Base-by-base conservation (phyloP, 2,888 invertebrate species). In the Chydorus sphaericus region DNA sequence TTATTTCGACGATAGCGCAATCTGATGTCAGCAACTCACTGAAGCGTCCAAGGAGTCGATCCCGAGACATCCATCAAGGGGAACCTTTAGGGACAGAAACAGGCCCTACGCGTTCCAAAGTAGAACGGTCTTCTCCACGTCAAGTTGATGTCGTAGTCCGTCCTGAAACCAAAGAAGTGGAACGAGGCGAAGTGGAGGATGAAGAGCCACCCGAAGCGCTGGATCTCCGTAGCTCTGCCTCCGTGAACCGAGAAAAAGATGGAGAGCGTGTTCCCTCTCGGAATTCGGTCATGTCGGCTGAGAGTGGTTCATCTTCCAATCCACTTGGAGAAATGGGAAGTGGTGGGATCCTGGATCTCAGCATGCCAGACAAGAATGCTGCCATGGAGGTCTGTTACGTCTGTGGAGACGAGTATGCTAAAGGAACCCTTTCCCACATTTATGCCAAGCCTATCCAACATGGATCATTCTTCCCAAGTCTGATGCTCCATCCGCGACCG, bases 281-380 rank as follows among this genome's bases (percentile, higher is more conserved):
- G 16, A 56, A 56, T 20, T 59, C 59, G 10, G 55, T 57, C 10
- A 16, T 52, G 11, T 59, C 61, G 23, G 51, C 54, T 33, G 36
- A 55, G 2, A 33, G 31, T 16, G 55, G 29, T 23, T 28, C 31
- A 23, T 55, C 55, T 20, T 30, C 31, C 23, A 23, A 48, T 16
- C 23, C 20, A 8, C 52, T 37, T 11, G 31, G 14, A 2, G 29
- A 33, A 4, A 86, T 85, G 64, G 81, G 86, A 4, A n/a, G 7
- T 3, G 29, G 33, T 1, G 86, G 85, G 64, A 88, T 88, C 64
- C 74, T 89, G 59, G 89, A 90, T 73, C 75, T 90, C 58, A 88
- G 88, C 60, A 89, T 90, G 89, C 89, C 89, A 11, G 89, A 89
- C 71, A 89, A 89, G 74, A 89, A 89, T 74, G 85, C 88, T 14